phyloP scores from a whole-genome alignment of 2,113 vertebrate genomes.

The Nesogale talazaci region DNA sequence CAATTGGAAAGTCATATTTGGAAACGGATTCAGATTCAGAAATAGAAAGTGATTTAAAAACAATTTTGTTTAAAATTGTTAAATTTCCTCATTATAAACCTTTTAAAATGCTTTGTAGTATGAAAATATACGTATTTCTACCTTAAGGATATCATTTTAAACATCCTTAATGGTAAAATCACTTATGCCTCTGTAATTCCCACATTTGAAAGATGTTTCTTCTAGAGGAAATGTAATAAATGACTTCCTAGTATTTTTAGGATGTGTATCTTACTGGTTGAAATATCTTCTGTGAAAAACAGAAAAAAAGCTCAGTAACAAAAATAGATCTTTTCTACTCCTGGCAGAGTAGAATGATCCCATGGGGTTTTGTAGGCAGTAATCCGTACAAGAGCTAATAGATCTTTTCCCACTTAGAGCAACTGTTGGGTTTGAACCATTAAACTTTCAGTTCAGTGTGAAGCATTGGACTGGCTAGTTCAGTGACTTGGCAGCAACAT shows the following conservation, averaged over 20 bases:
- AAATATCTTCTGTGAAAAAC: neutral
- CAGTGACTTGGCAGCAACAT: neutral
- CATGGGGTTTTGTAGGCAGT: neutral
- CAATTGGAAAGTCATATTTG: constrained; percentile 52
- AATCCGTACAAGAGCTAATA: neutral
- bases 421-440: neutral
- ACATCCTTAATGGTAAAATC: neutral
- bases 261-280: neutral
- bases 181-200: constrained; percentile 12
- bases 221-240: constrained; percentile 1
- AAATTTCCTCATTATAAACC: neutral
- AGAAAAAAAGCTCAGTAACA: neutral
- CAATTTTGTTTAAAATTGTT: neutral
- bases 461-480: neutral
- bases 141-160: constrained; percentile 41
- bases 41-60: constrained; percentile 21
- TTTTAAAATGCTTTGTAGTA: constrained; percentile 17
- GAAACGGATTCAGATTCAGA: constrained; percentile 38
- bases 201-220: neutral
- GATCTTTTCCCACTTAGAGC: neutral
- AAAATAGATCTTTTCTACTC: constrained; percentile 5
- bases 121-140: constrained; percentile 5
- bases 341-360: neutral
- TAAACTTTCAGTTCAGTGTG: neutral
- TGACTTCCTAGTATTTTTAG: constrained; percentile 31